Percentiles rank a stretch among this genome's conserved stretches.
These are phyloP conservation scores for Drosophila fulvimacula DNA, from an alignment of 2,888 invertebrate genomes.

Conservation along the genomic window DNA sequence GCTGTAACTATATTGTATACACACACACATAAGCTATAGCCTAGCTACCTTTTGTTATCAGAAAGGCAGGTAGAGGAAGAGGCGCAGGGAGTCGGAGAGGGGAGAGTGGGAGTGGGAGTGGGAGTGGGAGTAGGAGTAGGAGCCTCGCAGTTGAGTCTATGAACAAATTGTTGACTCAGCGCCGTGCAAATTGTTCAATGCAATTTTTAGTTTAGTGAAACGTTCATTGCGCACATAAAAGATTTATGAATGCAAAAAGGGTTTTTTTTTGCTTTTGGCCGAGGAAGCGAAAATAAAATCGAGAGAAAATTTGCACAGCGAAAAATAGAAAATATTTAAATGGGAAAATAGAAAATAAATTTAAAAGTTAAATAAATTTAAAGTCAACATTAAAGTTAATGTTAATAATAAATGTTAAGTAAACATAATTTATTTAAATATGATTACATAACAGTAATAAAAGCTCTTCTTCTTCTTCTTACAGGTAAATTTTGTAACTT, in stretches of 20 bases:
- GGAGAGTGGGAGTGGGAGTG: background rate
- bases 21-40: conserved; percentile 31
- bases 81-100: background rate
- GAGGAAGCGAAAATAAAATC: conserved; percentile 16
- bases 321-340: conserved; percentile 5
- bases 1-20: conserved; percentile 42
- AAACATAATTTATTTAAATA: background rate
- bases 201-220: conserved; percentile 55
- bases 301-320: conserved; percentile 10
- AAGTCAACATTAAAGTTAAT: background rate
- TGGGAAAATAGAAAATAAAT: background rate
- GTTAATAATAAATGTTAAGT: background rate
- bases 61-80: background rate
- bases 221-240: conserved; percentile 46
- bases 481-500: conserved; percentile 39
- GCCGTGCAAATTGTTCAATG: conserved; percentile 63
- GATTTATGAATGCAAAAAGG: conserved; percentile 62
- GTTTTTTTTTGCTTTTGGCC: background rate
- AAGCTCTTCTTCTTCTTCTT: conserved; percentile 19
- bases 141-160: conserved; percentile 17
- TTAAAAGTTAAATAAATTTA: background rate
- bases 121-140: background rate
- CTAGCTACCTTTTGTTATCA: conserved; percentile 70
- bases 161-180: conserved; percentile 75
- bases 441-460: background rate